Evolutionary conservation across 2,888 invertebrate genomes (phyloP), one percentile per base, ranked within the genome.

Genomic region (Fragum sueziense): DNA sequence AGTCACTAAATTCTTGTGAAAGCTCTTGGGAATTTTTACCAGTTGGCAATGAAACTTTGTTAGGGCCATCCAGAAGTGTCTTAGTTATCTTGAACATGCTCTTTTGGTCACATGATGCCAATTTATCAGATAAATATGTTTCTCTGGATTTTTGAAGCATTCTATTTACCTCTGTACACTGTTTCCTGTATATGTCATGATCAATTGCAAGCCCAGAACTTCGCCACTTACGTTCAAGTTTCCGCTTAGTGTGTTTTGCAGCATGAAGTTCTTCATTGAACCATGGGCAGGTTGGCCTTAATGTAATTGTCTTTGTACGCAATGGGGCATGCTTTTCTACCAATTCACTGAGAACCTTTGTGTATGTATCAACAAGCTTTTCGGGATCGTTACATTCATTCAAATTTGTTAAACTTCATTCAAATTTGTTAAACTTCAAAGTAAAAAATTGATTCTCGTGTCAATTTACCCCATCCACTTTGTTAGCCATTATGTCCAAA

Each of bases 121-220:
- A 51, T 59, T 74, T 74, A 20, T 72, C 65, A n/a, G 70, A 68
- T 37, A 73, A 81, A n/a, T 71, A 51, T 27, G 67, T 70, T 25
- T 59, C 51, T 57, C n/a, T 57, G 22, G 69, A 37, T 70, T 75
- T 57, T 59, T 57, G 54, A 20, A 81, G 52, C 31, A 75, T 1
- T 57, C 68, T 77, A 75, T 81, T 78, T 11, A 74, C 70, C 25
- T 29, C 20, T 22, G 77, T 61, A 72, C 77, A 81, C 22, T 81
- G 74, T 17, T 37, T 74, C 71, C 77, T 68, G 34, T 72, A 81
- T n/a, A 81, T 81, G 22, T 81, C 71, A 65, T 81, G 74, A 70
- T 74, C 74, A 62, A 79, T 54, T 31, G 68, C 41, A n/a, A 76
- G 71, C 62, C 76, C 65, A 25, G 74, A 17, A 41, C 65, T 51